Conservation (phyloP, 2,113 vertebrate species). For the Eulacestoma nigropectus region DNA sequence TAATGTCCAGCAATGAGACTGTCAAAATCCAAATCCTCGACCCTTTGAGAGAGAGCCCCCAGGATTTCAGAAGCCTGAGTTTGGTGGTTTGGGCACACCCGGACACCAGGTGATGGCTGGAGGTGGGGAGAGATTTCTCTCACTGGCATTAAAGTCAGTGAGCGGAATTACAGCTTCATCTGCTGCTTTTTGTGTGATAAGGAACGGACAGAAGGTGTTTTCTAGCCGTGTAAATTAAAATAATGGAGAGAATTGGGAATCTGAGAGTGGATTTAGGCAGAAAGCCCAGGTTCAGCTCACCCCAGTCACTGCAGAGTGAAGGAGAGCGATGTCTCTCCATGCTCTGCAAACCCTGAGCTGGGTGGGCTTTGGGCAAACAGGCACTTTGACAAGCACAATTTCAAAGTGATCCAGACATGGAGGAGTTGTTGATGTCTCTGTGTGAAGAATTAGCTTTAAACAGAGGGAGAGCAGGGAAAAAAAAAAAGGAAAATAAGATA, state of each 20-base stretch:
- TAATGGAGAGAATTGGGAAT: not conserved
- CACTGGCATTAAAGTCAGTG: not conserved
- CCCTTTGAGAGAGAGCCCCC: not conserved
- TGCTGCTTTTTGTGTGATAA: not conserved
- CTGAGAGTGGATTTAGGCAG: not conserved
- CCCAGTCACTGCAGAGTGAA: not conserved
- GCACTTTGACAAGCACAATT: not conserved
- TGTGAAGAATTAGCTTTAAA: not conserved
- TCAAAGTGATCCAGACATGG: not conserved
- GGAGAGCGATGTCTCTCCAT: too few species aligned
- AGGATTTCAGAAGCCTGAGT: not conserved
- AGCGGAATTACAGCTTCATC: not conserved
- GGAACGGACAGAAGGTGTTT: not conserved
- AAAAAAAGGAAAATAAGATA: not conserved
- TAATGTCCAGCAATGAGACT: not conserved
- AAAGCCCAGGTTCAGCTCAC: not conserved
- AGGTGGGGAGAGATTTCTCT: not conserved
- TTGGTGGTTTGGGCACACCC: not conserved
- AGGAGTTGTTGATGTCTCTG: not conserved
- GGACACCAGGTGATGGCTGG: not conserved
- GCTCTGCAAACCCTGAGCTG: not conserved
- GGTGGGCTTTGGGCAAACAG: not conserved
- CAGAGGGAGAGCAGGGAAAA: rapidly evolving
- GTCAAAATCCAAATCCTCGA: not conserved
- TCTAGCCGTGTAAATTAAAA: not conserved